Percentiles rank a stretch among this genome's conserved stretches.
Conservation (phyloP, 2,888 invertebrate species). For the Bombylius major region DNA sequence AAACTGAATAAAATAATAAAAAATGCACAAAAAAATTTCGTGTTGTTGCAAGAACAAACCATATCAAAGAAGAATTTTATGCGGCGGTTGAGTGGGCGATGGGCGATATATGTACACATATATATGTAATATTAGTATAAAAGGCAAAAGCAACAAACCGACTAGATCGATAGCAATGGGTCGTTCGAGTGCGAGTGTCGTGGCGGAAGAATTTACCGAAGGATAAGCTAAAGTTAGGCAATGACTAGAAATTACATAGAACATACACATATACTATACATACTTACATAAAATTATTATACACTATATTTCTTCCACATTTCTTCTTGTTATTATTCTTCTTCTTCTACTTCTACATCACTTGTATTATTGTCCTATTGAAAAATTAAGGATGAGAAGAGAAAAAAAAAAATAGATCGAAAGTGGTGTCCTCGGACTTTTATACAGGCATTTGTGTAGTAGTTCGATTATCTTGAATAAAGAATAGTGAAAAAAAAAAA, state of each 20-base stretch:
- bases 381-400: neutral
- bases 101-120: slow-evolving; percentile 4
- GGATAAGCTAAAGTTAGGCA: slow-evolving; percentile 1
- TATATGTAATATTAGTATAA: no score
- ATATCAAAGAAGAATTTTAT: neutral
- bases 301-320: neutral
- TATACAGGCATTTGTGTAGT: neutral
- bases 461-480: neutral
- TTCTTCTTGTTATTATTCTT: neutral
- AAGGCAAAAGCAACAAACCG: neutral
- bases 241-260: neutral
- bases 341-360: no score
- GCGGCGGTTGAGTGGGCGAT: slow-evolving; percentile 3
- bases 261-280: neutral
- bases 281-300: neutral
- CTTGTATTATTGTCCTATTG: neutral
- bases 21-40: slow-evolving; percentile 7
- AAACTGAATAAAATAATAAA: neutral
- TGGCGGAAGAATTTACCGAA: slow-evolving; percentile 6
- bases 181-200: slow-evolving; percentile 8
- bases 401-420: neutral
- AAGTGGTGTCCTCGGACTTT: neutral
- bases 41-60: slow-evolving; percentile 2
- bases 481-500: neutral
- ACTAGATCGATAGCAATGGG: slow-evolving; percentile 8